Evolutionary conservation across 2,888 invertebrate genomes (phyloP), one percentile per base, ranked within the genome.

Genomic region (Helleia helle): DNA sequence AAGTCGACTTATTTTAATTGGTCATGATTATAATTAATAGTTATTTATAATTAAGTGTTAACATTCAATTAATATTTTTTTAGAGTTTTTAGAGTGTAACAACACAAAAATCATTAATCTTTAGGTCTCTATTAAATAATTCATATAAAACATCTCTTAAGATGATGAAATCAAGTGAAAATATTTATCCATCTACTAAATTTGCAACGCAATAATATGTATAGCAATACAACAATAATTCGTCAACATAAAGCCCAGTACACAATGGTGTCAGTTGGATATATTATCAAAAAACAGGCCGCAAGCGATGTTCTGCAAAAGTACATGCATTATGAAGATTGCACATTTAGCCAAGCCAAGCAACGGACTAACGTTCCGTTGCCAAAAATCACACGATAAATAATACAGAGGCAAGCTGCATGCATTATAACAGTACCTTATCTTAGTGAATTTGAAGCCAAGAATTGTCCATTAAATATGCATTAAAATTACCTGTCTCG

Each of bases 341-440:
- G 76, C 71, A 71, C 73, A 80, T 83, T 79, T 77, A 76, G 72
- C 72, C 71, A 67, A 77, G 75, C 79, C 79, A 79, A 77, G 74
- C 69, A 73, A 65, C 63, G 66, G 64, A 61, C 67, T 65, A 65
- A 68, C 68, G 63, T 59, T 65, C 39, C 65, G 76, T 79, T 84
- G 83, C 83, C 83, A 83, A 84, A 84, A 84, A 83, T 83, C 80
- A 81, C 81, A 74, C 83, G 67, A 79, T 84, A 83, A 84, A 84
- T 83, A 84, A 83, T 68, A 62, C 70, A 65, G 67, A 62, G 67
- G 75, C 77, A 76, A 73, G 80, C 81, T 77, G 81, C 71, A 80
- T 83, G 80, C 81, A 81, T 83, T 83, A 84, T 79, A 70, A 69
- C 68, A 66, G 64, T 71, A 77, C 81, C 83, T 81, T 84, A 84